phyloP scores from a whole-genome alignment of 2,113 vertebrate species.

The Falco punctatus region DNA sequence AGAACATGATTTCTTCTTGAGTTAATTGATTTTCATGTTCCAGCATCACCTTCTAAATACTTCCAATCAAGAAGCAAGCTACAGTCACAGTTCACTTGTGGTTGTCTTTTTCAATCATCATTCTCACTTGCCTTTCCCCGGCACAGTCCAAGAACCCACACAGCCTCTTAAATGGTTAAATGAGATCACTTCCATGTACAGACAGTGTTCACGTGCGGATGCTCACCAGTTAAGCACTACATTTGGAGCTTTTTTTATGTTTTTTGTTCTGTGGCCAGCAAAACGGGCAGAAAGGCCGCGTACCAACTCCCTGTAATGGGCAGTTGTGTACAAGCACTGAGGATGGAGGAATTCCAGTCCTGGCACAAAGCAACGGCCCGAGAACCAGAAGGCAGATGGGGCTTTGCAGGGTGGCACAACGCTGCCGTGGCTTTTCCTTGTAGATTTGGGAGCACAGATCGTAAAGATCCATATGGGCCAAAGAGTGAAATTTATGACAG shows the following conservation, averaged over 20 bases:
- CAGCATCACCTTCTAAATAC: slow-evolving; percentile 70
- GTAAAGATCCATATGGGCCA: not conserved
- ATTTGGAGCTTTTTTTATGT: rapidly evolving
- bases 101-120: slow-evolving; percentile 40
- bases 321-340: rapidly evolving
- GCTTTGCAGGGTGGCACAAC: not conserved
- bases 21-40: slow-evolving; percentile 73
- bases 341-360: not conserved
- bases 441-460: not conserved
- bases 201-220: rapidly evolving
- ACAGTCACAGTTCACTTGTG: slow-evolving; percentile 37
- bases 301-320: not conserved
- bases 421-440: not conserved
- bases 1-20: slow-evolving; percentile 58
- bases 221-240: rapidly evolving
- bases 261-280: not conserved
- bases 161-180: not conserved
- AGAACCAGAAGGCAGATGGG: not conserved
- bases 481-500: not conserved
- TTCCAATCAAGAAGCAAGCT: slow-evolving; percentile 61
- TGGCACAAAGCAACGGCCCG: not conserved
- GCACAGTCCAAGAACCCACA: not conserved
- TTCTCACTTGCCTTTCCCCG: not conserved
- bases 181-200: not conserved
- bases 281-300: not conserved